A percentile compares a stretch with the other conserved stretches of the same genome.
These are phyloP conservation scores for Merops nubicus DNA, from an alignment of 2,113 vertebrate genomes.

Conservation along the genomic window DNA sequence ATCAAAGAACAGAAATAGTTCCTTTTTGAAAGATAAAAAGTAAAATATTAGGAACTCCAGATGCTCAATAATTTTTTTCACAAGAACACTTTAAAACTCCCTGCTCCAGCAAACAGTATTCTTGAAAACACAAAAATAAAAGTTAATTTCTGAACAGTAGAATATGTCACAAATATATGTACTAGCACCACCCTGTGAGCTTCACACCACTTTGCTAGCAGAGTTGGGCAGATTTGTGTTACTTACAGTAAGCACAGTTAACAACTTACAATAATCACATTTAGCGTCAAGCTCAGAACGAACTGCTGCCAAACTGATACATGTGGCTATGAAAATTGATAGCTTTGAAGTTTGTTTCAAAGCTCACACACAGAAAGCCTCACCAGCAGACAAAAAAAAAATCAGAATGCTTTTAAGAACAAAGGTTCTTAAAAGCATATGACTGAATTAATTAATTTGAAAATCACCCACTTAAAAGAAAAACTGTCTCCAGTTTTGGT, in stretches of 20 bases:
- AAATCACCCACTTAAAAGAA: neutral
- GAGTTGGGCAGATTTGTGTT: neutral
- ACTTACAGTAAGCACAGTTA: neutral
- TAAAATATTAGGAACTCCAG: neutral
- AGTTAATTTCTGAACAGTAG: neutral
- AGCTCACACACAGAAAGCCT: neutral
- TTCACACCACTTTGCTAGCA: neutral
- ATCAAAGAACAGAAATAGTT: neutral
- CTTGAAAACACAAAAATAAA: neutral
- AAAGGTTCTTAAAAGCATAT: neutral
- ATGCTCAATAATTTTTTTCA: neutral
- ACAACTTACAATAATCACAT: conserved; percentile 39
- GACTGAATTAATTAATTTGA: neutral
- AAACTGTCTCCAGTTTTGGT: neutral
- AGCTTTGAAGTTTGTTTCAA: conserved; percentile 30
- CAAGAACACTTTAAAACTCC: neutral
- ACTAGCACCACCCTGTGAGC: neutral
- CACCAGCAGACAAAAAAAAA: neutral
- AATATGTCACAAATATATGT: neutral
- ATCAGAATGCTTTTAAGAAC: neutral
- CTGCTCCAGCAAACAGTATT: neutral
- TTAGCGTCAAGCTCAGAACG: conserved; percentile 32
- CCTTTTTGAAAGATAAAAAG: neutral
- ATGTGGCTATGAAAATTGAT: neutral
- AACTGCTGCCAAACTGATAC: conserved; percentile 40